Evolutionary conservation across 2,888 invertebrate genomes (phyloP), one percentile per base, ranked within the genome.

Genomic region (Tigriopus californicus): DNA sequence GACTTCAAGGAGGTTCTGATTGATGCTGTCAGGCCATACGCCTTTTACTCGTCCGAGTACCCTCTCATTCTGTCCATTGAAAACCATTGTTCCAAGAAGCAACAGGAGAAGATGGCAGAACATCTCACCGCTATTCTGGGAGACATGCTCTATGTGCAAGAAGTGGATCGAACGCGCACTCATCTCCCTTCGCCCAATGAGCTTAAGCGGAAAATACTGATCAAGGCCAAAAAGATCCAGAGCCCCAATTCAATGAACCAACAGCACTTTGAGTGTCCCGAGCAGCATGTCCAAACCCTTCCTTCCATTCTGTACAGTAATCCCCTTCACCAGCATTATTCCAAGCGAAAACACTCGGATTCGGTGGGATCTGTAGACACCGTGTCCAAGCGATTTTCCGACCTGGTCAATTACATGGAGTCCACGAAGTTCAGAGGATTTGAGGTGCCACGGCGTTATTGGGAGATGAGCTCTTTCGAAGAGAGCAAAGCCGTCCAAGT

Each of bases 121-220:
- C 68, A 71, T 18, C 18, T 56, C 15, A 42, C n/a, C 20, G 18
- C n/a, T 15, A 20, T 53, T 53, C 22, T 49, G 22, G 49, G 49
- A 13, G 49, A 49, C 22, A 18, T 49, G 13, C 22, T 49, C 8
- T 49, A 22, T 22, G 15, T 49, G 15, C 20, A 49, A 22, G 22
- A 12, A 20, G 20, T 22, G 13, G 49, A 49, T 22, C 22, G 20
- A 22, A 22, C 15, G 15, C 13, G 12, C 13, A 15, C 15, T 67
- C 80, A 84, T 62, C 74, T 95, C 64, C 94, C 94, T 44, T 85
- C 91, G 58, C 94, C 94, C 1, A 79, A 83, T 42, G 68, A 80
- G 61, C 74, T 95, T 61, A 83, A 82, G 63, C 78, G 88, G 64
- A 94, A 92, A 74, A 94, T 95, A 66, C 86, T 95, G 64, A 90